These are phyloP conservation scores for Copidosoma floridanum DNA, from an alignment of 1,140 invertebrate genomes.

Conservation along the genomic window DNA sequence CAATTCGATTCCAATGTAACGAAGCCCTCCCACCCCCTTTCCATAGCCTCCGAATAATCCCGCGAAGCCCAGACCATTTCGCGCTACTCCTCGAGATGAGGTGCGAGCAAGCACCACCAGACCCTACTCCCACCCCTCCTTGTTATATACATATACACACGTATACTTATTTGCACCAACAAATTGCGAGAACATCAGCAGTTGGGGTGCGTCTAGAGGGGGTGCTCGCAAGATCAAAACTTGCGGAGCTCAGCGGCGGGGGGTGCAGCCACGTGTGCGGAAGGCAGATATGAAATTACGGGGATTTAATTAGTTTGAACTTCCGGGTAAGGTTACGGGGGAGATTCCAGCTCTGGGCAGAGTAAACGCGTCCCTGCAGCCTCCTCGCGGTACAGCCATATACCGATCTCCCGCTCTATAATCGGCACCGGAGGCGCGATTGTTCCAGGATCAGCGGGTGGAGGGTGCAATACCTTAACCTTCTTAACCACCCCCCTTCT, in stretches of 20 bases:
- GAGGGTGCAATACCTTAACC: too few species aligned
- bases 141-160: too few species aligned
- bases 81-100: too few species aligned
- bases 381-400: too few species aligned
- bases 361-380: neutral
- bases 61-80: too few species aligned
- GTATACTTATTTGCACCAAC: too few species aligned
- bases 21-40: too few species aligned
- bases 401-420: neutral
- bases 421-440: slow-evolving; percentile 38
- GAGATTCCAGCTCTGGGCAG: neutral
- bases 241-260: slow-evolving; percentile 14
- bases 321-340: slow-evolving; percentile 27
- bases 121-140: too few species aligned
- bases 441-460: slow-evolving; percentile 46
- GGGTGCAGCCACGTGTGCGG: slow-evolving; percentile 43
- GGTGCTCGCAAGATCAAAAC: slow-evolving; percentile 34
- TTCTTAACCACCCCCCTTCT: neutral
- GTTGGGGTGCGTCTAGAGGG: too few species aligned
- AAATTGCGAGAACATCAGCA: too few species aligned
- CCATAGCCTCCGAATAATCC: too few species aligned
- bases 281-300: slow-evolving; percentile 52
- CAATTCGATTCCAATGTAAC: slow-evolving; percentile 6
- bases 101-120: too few species aligned
- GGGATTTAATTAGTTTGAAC: slow-evolving; percentile 52